These are phyloP conservation scores for Penelope pileata DNA, from an alignment of 2,113 vertebrate species.

Conservation along the genomic window DNA sequence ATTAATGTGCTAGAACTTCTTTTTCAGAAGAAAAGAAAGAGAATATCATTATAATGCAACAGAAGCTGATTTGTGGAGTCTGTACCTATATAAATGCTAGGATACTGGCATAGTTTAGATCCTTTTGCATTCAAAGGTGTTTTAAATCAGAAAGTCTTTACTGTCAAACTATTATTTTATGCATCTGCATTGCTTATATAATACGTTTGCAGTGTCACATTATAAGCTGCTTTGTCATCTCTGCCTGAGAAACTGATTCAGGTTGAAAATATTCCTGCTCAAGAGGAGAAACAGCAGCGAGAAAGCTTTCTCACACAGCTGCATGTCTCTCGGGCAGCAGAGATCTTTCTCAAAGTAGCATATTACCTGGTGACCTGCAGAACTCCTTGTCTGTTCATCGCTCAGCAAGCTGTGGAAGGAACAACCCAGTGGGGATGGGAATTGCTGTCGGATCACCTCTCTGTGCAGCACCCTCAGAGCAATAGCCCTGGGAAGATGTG, in stretches of 20 bases:
- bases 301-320: neutral
- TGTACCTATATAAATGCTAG: neutral
- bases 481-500: neutral
- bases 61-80: neutral
- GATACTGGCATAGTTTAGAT: neutral
- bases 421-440: neutral
- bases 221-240: neutral
- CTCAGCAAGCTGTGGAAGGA: neutral
- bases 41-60: neutral
- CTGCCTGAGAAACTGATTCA: neutral
- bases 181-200: neutral
- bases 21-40: neutral
- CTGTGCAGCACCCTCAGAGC: neutral
- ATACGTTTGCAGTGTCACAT: neutral
- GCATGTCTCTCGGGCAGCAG: neutral
- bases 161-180: neutral
- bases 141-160: neutral
- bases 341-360: neutral
- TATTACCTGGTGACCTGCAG: neutral
- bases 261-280: neutral
- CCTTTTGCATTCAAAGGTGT: neutral
- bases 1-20: neutral
- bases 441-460: neutral
- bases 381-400: no score
- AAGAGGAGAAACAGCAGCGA: neutral